phyloP scores from a whole-genome alignment of 2,888 invertebrate genomes.

The Microctonus aethiopoides region DNA sequence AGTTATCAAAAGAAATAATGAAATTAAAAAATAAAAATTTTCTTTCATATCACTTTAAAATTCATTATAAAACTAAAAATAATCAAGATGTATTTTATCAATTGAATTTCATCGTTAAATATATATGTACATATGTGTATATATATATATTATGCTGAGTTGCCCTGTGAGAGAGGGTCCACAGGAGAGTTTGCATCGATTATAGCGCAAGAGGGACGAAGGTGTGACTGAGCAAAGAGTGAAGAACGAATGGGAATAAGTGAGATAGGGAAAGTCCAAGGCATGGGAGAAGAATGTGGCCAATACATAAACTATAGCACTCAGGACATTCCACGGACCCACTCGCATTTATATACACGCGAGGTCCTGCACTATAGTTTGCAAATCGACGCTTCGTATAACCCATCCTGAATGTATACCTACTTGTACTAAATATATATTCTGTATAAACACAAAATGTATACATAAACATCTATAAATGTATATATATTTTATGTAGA shows the following conservation, averaged over 20 bases:
- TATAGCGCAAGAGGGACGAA: slow-evolving; percentile 5
- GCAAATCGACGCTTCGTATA: slow-evolving; percentile 49
- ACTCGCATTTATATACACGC: slow-evolving; percentile 20
- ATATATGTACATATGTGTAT: not conserved
- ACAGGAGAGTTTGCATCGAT: not conserved
- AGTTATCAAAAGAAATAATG: not conserved
- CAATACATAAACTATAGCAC: slow-evolving; percentile 65
- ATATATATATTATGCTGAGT: slow-evolving; percentile 2
- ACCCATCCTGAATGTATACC: slow-evolving; percentile 27
- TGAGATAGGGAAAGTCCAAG: slow-evolving; percentile 36
- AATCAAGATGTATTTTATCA: not conserved
- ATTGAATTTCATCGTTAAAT: not conserved
- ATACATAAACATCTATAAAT: not conserved
- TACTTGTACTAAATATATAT: not conserved
- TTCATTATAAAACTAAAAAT: not conserved
- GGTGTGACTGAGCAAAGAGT: not conserved
- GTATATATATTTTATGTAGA: not conserved
- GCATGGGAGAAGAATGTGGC: slow-evolving; percentile 66
- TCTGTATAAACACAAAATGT: not conserved
- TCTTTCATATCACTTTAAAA: no score
- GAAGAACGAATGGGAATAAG: not conserved
- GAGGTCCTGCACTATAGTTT: slow-evolving; percentile 50
- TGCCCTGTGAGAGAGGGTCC: slow-evolving; percentile 16
- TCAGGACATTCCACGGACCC: slow-evolving; percentile 54
- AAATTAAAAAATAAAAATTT: not conserved